These are phyloP conservation scores for Bombus confusus DNA, from an alignment of 1,140 invertebrate species.

Conservation along the genomic window DNA sequence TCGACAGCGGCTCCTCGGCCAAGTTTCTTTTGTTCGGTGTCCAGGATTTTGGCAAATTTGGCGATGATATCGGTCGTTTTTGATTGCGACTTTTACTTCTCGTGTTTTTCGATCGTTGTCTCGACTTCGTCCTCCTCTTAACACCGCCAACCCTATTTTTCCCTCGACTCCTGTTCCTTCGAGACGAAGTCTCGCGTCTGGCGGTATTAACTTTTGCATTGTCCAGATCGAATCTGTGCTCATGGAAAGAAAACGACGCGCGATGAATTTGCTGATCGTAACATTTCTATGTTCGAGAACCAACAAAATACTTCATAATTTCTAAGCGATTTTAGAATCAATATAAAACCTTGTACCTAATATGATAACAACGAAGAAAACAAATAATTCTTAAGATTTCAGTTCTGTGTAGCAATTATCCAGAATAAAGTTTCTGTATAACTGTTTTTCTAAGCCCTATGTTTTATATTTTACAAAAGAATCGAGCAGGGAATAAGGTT, in stretches of 20 bases:
- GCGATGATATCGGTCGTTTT: slow-evolving; percentile 29
- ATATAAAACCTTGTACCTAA: too few relatives aligned
- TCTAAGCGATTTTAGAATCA: too few relatives aligned
- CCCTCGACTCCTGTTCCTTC: neutral
- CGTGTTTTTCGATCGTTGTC: neutral
- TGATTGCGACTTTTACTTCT: slow-evolving; percentile 39
- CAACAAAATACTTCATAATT: neutral
- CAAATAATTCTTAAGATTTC: too few relatives aligned
- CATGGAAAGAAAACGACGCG: neutral
- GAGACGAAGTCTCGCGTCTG: neutral
- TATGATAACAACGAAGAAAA: too few relatives aligned
- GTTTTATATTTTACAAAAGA: neutral
- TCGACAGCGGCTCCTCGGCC: slow-evolving; percentile 66
- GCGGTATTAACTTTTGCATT: neutral
- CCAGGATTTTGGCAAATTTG: slow-evolving; percentile 66
- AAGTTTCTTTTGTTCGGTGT: slow-evolving; percentile 60
- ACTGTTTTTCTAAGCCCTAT: too few relatives aligned
- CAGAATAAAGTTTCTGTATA: neutral
- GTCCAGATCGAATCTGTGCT: slow-evolving; percentile 42
- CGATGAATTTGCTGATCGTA: neutral
- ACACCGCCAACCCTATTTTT: slow-evolving; percentile 1
- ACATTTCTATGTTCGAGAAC: neutral
- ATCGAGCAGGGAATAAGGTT: too few relatives aligned
- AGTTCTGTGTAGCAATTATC: neutral
- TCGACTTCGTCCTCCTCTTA: slow-evolving; percentile 31